Conservation (phyloP, 1,140 invertebrate species). For the Polyergus mexicanus region DNA sequence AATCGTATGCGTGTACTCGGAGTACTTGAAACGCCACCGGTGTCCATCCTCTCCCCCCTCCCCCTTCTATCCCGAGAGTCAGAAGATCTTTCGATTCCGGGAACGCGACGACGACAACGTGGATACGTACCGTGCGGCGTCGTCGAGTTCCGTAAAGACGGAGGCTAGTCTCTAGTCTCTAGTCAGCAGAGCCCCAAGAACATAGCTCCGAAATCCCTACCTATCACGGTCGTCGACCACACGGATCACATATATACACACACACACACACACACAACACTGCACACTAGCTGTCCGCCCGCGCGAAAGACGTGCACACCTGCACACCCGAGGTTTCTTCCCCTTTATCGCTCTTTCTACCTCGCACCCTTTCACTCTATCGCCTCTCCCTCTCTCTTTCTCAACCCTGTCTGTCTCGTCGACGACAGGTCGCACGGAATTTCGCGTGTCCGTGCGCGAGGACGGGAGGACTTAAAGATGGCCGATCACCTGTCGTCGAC, state of each 20-base stretch:
- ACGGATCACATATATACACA: background rate
- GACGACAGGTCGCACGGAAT: slow-evolving; percentile 41
- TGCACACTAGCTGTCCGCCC: slow-evolving; percentile 19
- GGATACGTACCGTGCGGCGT: slow-evolving; percentile 35
- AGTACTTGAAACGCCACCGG: background rate
- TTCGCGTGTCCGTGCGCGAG: slow-evolving; percentile 19
- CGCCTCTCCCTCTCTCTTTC: background rate
- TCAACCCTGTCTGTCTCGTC: slow-evolving; percentile 13
- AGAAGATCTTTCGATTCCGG: background rate
- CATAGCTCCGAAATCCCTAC: slow-evolving; percentile 33
- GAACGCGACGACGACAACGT: background rate
- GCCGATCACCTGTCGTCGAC: slow-evolving; percentile 25
- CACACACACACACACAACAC: background rate
- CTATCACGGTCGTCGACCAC: slow-evolving; percentile 17
- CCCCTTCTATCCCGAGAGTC: background rate
- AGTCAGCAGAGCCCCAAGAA: slow-evolving; percentile 22
- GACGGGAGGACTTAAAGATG: slow-evolving; percentile 37
- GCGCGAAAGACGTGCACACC: slow-evolving; percentile 30
- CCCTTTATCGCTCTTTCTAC: slow-evolving; percentile 2
- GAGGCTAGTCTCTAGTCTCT: slow-evolving; percentile 17
- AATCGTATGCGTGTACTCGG: too few relatives aligned
- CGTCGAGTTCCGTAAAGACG: slow-evolving; percentile 34
- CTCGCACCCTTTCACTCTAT: background rate
- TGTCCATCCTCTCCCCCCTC: too few relatives aligned
- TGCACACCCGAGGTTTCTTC: background rate